Conservation (phyloP, 2,113 vertebrate genomes). For the Struthio camelus region DNA sequence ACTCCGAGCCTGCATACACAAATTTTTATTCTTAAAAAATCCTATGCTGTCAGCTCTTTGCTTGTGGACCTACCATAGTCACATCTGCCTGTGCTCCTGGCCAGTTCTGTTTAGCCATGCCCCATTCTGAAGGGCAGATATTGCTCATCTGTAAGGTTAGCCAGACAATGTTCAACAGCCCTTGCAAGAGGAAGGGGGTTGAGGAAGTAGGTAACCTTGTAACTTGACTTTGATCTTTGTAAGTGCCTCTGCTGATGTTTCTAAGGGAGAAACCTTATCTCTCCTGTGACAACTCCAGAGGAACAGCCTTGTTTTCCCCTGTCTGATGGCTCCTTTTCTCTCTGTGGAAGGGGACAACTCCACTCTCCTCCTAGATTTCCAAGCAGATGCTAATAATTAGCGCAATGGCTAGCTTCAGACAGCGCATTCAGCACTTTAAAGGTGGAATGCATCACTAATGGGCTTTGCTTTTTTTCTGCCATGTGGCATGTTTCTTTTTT, state of each 20-base stretch:
- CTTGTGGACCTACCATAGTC: neutral
- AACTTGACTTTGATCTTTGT: neutral
- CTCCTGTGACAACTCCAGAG: neutral
- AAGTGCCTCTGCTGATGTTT: neutral
- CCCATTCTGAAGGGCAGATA: neutral
- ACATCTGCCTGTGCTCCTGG: neutral
- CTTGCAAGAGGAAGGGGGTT: neutral
- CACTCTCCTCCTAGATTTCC: neutral
- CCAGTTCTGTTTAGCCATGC: neutral
- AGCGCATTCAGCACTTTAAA: neutral
- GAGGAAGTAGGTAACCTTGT: neutral
- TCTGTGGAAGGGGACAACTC: neutral
- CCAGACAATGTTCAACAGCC: rapidly evolving
- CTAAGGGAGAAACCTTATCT: neutral
- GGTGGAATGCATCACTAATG: neutral
- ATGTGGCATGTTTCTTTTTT: neutral
- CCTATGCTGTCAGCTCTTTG: neutral
- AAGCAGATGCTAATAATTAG: neutral
- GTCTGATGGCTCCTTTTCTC: neutral
- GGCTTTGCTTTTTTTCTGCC: neutral
- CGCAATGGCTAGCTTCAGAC: neutral
- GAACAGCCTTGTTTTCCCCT: neutral
- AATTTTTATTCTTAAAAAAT: neutral
- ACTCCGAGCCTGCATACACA: neutral
- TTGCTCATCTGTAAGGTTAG: rapidly evolving